These are phyloP conservation scores for Drosophila parabipectinata DNA, from an alignment of 1,140 invertebrate species.

Conservation along the genomic window DNA sequence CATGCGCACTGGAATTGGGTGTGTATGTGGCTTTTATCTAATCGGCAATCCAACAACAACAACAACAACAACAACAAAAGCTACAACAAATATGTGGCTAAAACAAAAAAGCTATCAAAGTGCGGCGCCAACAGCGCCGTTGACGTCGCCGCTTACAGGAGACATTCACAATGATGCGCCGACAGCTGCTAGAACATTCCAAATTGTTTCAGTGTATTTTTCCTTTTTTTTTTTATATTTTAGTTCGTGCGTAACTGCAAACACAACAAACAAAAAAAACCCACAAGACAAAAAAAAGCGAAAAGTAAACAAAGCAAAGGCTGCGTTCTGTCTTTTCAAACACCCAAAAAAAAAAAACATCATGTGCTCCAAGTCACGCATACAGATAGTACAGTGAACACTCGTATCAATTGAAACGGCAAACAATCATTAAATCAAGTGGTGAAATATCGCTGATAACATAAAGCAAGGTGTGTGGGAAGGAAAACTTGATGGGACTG, in stretches of 20 bases:
- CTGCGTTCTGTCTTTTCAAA: neutral
- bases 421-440: neutral
- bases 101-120: constrained; percentile 46
- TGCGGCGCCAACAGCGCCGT: constrained; percentile 40
- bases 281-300: neutral
- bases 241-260: constrained; percentile 48
- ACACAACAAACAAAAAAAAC: constrained; percentile 2
- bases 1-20: constrained; percentile 4
- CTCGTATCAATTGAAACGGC: neutral
- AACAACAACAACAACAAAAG: constrained; percentile 12
- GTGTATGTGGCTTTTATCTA: constrained; percentile 59
- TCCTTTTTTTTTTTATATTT: constrained; percentile 7
- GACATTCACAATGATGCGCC: constrained; percentile 68
- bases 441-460: neutral
- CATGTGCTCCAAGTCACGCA: constrained; percentile 62
- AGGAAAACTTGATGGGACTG: neutral
- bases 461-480: neutral
- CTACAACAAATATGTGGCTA: constrained; percentile 26
- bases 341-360: constrained; percentile 20
- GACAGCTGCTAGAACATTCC: constrained; percentile 69
- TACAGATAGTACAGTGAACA: constrained; percentile 10
- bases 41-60: constrained; percentile 54
- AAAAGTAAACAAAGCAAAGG: neutral
- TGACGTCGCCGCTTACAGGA: constrained; percentile 17
- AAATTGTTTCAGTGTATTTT: neutral